phyloP scores from a whole-genome alignment of 1,140 invertebrate genomes.

The Aphis gossypii region DNA sequence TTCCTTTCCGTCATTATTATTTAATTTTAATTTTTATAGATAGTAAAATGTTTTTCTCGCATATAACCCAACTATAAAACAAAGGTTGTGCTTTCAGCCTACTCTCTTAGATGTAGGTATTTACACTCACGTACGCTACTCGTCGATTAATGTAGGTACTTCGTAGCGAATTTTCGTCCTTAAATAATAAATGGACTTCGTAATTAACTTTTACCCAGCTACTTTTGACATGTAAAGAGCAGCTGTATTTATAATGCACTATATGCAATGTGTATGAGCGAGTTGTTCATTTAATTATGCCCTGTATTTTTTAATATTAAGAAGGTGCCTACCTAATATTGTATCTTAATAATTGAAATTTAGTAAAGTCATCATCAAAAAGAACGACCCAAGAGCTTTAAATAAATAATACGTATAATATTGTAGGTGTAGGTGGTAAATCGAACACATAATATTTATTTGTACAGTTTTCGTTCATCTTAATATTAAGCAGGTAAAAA shows the following conservation, averaged over 20 bases:
- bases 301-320: not conserved
- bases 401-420: not conserved
- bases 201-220: constrained; percentile 6
- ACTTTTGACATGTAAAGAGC: not conserved
- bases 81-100: not conserved
- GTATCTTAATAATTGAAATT: not conserved
- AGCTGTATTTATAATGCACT: not conserved
- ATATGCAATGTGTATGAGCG: not conserved
- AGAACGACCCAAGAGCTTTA: not conserved
- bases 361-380: not conserved
- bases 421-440: not conserved
- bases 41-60: not conserved
- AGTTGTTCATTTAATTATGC: not conserved
- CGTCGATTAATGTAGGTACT: not conserved
- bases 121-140: not conserved
- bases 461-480: too few species aligned
- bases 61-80: not conserved
- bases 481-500: not conserved
- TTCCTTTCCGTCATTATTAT: not conserved
- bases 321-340: not conserved
- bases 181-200: not conserved
- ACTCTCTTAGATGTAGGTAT: not conserved
- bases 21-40: not conserved
- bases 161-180: not conserved
- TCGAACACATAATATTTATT: not conserved